Conservation (phyloP, 2,797 vertebrate species). For the Eulemur rubriventer region DNA sequence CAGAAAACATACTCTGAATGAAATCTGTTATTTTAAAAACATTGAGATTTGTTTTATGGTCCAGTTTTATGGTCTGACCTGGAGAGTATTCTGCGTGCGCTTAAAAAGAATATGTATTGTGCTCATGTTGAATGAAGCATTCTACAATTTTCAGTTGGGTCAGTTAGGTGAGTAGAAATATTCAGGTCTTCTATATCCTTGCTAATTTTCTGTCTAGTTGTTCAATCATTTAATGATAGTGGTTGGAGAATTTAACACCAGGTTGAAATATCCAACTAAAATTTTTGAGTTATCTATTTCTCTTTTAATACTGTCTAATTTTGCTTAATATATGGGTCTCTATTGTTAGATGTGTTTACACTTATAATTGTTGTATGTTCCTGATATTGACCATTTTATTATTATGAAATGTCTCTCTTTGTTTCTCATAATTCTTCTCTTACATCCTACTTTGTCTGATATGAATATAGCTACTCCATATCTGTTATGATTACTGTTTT, state of each 20-base stretch:
- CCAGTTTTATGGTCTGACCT: not conserved
- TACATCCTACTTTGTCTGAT: not conserved
- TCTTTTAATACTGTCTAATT: not conserved
- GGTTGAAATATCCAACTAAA: not conserved
- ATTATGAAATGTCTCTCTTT: not conserved
- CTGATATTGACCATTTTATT: not conserved
- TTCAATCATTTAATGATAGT: not conserved
- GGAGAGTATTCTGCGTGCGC: not conserved
- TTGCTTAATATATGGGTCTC: not conserved
- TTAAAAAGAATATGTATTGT: not conserved
- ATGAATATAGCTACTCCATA: not conserved
- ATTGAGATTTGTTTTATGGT: not conserved
- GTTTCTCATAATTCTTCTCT: not conserved
- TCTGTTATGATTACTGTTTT: not conserved
- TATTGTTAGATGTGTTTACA: not conserved
- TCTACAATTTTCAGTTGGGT: not conserved
- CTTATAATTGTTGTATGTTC: not conserved
- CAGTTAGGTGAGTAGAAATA: not conserved
- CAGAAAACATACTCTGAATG: not conserved
- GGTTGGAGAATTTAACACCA: not conserved
- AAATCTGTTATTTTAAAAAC: not conserved
- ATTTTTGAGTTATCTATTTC: not conserved
- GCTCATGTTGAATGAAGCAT: not conserved
- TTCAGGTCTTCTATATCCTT: not conserved
- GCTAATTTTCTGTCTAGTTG: not conserved